Conservation (phyloP, 2,113 vertebrate species). For the Strix aluco region DNA sequence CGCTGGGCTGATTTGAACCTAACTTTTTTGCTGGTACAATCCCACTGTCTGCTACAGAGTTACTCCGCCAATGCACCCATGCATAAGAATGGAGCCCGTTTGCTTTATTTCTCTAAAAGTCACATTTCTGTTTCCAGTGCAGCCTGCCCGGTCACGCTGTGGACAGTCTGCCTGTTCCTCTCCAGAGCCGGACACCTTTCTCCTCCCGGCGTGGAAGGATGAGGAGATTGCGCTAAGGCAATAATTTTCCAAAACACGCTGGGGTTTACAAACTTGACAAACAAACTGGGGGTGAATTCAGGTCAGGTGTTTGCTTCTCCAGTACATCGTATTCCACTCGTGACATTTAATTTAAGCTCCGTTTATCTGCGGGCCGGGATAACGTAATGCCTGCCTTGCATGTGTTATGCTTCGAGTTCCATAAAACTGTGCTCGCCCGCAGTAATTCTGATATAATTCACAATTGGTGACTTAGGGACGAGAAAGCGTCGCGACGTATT, state of each 20-base stretch:
- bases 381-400: not conserved
- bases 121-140: accelerated
- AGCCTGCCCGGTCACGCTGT: not conserved
- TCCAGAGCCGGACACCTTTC: not conserved
- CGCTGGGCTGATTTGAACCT: not conserved
- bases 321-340: not conserved
- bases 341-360: constrained; percentile 32
- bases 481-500: not conserved
- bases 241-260: not conserved
- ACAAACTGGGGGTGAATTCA: not conserved
- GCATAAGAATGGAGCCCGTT: accelerated
- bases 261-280: not conserved
- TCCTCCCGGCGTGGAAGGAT: not conserved
- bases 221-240: not conserved
- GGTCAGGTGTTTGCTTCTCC: constrained; percentile 9
- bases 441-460: not conserved
- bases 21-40: accelerated
- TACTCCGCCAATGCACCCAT: accelerated
- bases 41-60: accelerated
- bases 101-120: not conserved
- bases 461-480: not conserved
- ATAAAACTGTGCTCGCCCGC: not conserved
- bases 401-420: not conserved
- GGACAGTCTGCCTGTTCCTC: accelerated
- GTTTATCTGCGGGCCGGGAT: not conserved